These are phyloP conservation scores for Gracilinanus agilis DNA, from an alignment of 2,113 vertebrate genomes.

Conservation along the genomic window DNA sequence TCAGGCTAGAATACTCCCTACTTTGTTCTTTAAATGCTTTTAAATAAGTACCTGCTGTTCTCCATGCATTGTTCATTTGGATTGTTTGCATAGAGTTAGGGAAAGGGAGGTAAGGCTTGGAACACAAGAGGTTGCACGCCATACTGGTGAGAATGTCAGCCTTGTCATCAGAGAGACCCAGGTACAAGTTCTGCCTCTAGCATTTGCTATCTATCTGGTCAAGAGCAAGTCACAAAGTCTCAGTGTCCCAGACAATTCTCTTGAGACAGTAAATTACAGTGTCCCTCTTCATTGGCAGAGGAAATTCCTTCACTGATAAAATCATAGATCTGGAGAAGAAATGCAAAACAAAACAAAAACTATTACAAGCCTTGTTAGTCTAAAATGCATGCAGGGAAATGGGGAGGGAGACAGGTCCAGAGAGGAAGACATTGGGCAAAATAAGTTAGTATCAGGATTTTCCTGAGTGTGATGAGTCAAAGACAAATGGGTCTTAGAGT, in stretches of 20 bases:
- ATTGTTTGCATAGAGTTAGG: neutral
- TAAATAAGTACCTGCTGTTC: neutral
- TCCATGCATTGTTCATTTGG: neutral
- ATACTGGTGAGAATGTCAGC: neutral
- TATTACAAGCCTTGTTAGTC: neutral
- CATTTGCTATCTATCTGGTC: neutral
- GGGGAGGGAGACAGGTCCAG: neutral
- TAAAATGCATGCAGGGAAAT: neutral
- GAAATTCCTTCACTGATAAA: neutral
- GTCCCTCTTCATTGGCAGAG: neutral
- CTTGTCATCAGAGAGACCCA: neutral
- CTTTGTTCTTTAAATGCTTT: neutral
- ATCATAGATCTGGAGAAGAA: neutral
- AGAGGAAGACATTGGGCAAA: neutral
- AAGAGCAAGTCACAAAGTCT: neutral
- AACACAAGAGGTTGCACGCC: neutral
- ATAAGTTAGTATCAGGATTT: neutral
- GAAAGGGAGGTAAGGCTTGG: neutral
- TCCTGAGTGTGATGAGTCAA: neutral
- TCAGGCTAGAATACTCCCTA: neutral
- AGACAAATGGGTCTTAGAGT: neutral
- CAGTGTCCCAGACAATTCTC: neutral
- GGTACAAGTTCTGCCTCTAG: neutral
- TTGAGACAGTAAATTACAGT: neutral
- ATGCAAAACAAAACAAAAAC: neutral